A percentile compares a stretch with the other conserved stretches of the same genome.
Conservation (phyloP, 2,113 vertebrate species). For the Ailurus styani region DNA sequence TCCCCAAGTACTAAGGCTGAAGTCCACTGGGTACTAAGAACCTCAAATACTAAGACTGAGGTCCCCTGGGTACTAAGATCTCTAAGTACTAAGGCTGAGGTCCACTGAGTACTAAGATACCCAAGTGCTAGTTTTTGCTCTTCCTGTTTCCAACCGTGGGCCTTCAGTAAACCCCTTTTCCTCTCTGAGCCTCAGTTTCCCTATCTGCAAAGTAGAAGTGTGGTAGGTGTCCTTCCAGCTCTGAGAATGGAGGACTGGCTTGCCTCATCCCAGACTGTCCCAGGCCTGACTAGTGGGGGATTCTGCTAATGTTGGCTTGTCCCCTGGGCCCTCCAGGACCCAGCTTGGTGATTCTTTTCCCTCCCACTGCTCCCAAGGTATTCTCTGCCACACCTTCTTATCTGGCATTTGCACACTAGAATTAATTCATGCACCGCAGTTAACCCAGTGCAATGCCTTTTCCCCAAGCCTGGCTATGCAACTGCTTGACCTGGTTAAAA, state of each 20-base stretch:
- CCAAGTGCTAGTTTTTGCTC: neutral
- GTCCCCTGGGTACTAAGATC: too few relatives aligned
- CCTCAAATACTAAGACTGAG: neutral
- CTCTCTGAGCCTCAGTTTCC: neutral
- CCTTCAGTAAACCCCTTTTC: neutral
- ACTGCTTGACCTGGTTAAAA: too few relatives aligned
- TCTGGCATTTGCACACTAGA: neutral
- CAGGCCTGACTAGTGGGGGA: neutral
- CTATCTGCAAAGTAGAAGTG: neutral
- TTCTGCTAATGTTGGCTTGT: neutral
- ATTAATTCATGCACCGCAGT: neutral
- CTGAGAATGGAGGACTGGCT: neutral
- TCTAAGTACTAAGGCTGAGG: neutral
- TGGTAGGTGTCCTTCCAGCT: neutral
- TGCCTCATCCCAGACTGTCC: too few relatives aligned
- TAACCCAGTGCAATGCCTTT: accelerated
- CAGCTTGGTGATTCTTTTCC: neutral
- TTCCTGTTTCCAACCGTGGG: neutral
- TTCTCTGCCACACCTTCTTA: neutral
- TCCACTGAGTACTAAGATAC: neutral
- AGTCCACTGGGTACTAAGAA: too few relatives aligned
- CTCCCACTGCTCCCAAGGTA: accelerated
- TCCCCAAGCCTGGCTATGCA: neutral
- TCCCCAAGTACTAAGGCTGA: too few relatives aligned
- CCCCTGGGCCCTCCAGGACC: neutral